Evolutionary conservation across 2,113 vertebrate species (phyloP), one percentile per base, ranked within the genome.

Genomic region (Myrmophylax atrothorax): DNA sequence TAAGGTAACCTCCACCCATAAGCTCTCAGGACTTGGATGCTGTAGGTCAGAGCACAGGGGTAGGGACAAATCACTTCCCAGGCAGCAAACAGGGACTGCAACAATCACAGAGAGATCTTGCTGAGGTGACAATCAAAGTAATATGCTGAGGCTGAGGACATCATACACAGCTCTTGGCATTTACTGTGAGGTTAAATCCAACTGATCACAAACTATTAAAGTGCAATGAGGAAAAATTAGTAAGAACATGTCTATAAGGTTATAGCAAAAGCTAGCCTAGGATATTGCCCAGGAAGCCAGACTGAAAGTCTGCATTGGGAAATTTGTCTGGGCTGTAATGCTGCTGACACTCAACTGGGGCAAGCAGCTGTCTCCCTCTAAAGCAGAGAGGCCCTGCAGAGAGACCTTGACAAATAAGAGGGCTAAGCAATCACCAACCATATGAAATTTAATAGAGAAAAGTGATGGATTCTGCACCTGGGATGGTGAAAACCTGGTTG

Each of bases 41-140:
- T 0, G 0, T 16, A 37, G 42, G 46, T 72, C 63, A 81, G 60
- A 91, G 26, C 3, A 13, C 64, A 77, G 0, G 3, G 19, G 15
- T 9, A 67, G 17, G 37, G 69, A 28, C 23, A 89, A 77, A 28
- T 74, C 35, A 37, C 23, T 74, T 78, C 44, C 78, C 37, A 33
- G 68, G 64, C 13, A 18, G 52, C n/a, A 70, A 60, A 56, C 9
- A 74, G 52, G 7, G 67, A 68, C 35, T 29, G 20, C 23, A 85
- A 38, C 29, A 67, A 37, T 9, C 38, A 59, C 13, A 63, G 37
- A 10, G 29, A 68, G 24, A 49, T 19, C 46, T 37, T 90, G 49
- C 47, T 49, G 33, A 59, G 37, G 33, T 63, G 53, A 76, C 90
- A 88, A 70, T 69, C 33, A 55, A 38, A 10, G 25, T 40, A 63